Evolutionary conservation across 1,140 invertebrate genomes (phyloP), one percentile per base, ranked within the genome.

Genomic region (Lucilia sericata): DNA sequence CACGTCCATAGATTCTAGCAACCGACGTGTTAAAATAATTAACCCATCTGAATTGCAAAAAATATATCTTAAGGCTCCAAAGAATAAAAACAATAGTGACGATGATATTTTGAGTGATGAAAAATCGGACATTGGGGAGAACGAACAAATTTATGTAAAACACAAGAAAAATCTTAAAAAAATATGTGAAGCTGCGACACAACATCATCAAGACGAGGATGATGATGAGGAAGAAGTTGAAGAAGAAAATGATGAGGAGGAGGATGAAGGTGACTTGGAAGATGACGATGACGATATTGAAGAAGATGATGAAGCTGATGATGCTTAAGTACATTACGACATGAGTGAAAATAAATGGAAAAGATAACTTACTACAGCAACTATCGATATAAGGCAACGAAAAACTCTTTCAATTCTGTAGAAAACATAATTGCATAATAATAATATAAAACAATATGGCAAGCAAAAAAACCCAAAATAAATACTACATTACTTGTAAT

Each of bases 1-100:
- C 7, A 91, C 87, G 76, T 89, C 87, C 36, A 74, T 90, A 85
- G 89, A 91, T 85, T 84, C 87, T 10, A 91, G 89, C 49, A 89
- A 90, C 30, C 85, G 89, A 42, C 88, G 89, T 12, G 87, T 91
- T 0, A 86, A 88, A 83, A 81, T 91, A 8, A 84, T 85, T 30
- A 86, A 91, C 76, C 36, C 88, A 2, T 85, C 86, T 60, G 86
- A 85, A 19, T 74, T 91, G 4, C 85, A 86, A 34, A 86, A 87
- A 82, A 74, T 88, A 49, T 86, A 87, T 2, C 51, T 70, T 2
- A 30, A 85, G 34, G 87, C 88, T 34, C 65, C 87, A 0, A 55
- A 87, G 10, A 3, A 80, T 60, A 85, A 49, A 65, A 76, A 60
- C 70, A 86, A 84, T 74, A 82, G 19, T 5, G 83, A 86, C 5